Base-by-base conservation (phyloP, 2,888 invertebrate species). In the Amiota minor region DNA sequence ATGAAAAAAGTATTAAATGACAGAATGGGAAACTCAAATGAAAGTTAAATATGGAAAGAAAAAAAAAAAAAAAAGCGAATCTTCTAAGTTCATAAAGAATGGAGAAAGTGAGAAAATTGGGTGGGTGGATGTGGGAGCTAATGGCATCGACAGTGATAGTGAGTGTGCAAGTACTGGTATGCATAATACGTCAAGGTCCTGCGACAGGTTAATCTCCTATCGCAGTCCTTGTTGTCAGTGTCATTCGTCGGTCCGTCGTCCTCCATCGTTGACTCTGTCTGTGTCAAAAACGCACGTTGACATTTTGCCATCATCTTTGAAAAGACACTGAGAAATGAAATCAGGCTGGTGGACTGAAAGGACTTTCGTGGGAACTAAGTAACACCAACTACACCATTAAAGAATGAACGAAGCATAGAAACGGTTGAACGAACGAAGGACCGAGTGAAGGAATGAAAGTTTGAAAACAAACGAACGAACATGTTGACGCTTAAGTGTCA, bases 401-500 rank as follows among this genome's bases (percentile, higher is more conserved):
- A 35, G 35, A 35, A 35, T 35, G 35, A 45, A 64, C 35, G 16
- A 16, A 67, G 20, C 61, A 71, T 69, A 73, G 76, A 78, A 76
- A 75, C 77, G 76, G 56, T 53, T 79, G 81, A 75, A 71, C 72
- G 74, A 72, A 73, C 77, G 83, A 81, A 83, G 83, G 79, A 78
- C 78, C 76, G 80, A 79, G 72, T 77, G 78, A 74, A 69, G 72
- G 47, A 70, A 35, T 8, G 35, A 35, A 35, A 35, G 35, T 45
- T 46, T 23, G 71, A 70, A 71, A 23, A 65, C 62, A 35, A 12
- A 16, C 45, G 45, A 12, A 62, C 12, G 47, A 65, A 65, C 65
- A 65, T 65, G 47, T 65, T 71, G 76, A 72, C 72, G 80, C 70
- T 76, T 64, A 81, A 77, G 80, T 84, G 83, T 82, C 86, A 85